phyloP scores from a whole-genome alignment of 2,797 vertebrate genomes.

The Numenius phaeopus region DNA sequence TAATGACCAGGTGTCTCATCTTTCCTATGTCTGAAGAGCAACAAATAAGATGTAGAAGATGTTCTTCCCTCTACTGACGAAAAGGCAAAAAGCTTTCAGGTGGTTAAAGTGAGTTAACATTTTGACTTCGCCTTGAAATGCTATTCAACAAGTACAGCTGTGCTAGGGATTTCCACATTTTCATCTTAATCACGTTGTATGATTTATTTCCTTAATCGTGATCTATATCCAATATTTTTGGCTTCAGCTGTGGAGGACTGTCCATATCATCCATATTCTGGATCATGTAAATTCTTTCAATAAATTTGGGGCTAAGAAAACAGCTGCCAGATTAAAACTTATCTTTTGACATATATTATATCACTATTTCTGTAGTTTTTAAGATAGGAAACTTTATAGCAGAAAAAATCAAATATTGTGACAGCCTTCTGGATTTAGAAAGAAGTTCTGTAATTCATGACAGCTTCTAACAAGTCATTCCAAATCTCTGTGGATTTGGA shows the following conservation, averaged over 20 bases:
- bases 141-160: background rate
- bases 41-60: background rate
- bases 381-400: background rate
- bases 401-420: slow-evolving; percentile 39
- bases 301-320: background rate
- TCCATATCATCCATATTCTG: background rate
- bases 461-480: background rate
- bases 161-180: background rate
- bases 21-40: background rate
- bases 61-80: background rate
- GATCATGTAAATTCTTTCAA: background rate
- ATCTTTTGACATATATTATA: background rate
- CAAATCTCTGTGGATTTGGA: background rate
- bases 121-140: background rate
- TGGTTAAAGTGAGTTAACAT: background rate
- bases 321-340: background rate
- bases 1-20: background rate
- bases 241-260: background rate
- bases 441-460: background rate
- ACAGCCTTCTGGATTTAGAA: background rate
- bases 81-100: background rate
- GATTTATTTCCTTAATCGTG: background rate
- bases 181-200: background rate
- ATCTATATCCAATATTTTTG: background rate
- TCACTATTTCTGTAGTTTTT: background rate